Base-by-base conservation (phyloP, 2,888 invertebrate genomes). In the Drosophila borealis region DNA sequence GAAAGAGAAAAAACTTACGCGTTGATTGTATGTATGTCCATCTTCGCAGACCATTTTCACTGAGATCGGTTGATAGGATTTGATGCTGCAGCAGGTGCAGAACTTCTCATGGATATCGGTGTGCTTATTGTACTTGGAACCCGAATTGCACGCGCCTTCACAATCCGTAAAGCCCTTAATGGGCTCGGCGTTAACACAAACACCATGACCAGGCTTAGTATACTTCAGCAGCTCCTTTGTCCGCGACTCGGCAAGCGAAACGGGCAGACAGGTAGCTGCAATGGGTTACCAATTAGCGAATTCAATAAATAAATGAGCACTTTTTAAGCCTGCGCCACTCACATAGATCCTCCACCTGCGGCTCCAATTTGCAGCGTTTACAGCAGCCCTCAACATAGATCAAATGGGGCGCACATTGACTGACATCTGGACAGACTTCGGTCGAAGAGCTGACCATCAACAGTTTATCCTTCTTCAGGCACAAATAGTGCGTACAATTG, bases 131-230 rank as follows among this genome's bases (percentile, higher is more conserved):
- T 94, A 96, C n/a, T 93, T 91, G 0, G 96, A 95, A 17, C 94
- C 94, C 0, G 96, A 96, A 73, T 94, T 93, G 83, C 97, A 97
- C 13, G 93, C 89, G 1, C 97, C 97, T 51, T 93, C 93, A 81
- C 97, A 97, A 91, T 96, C 95, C 9, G 94, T 94, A 84, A 96
- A 94, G 5, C 94, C 94, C 4, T 80, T 74, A 17, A 96, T 92
- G 0, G 94, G 93, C 57, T 93, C 88, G 25, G 92, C 90, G 92
- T 97, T 97, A 69, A 92, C 92, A 90, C 97, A 97, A 1, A 92
- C 77, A 0, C 96, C 96, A 90, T 94, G 94, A 11, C 83, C 76
- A 0, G 90, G 90, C 41, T 93, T 87, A 5, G 80, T 78, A 8
- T 93, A 88, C 63, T 93, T 93, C 6, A 97, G 89, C 69, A 96